phyloP scores from a whole-genome alignment of 2,888 invertebrate species.

The Leucoma salicis region DNA sequence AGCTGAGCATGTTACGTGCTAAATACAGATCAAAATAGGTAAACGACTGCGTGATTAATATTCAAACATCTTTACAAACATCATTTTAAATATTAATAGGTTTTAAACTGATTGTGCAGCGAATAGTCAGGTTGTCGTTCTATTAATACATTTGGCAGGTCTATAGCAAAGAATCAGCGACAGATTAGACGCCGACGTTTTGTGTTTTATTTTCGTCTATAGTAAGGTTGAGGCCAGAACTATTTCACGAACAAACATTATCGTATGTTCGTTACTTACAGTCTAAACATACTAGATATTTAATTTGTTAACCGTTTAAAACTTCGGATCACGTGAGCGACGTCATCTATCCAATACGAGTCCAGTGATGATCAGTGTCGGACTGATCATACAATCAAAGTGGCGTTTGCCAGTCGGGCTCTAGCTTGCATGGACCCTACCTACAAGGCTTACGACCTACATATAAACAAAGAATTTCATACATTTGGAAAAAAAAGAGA shows the following conservation, averaged over 20 bases:
- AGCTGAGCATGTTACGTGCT: no score
- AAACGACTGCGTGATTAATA: no score
- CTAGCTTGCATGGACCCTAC: no score
- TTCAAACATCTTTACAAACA: no score
- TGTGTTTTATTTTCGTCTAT: slow-evolving; percentile 49
- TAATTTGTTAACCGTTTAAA: background rate
- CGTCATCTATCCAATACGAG: background rate
- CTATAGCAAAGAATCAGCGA: slow-evolving; percentile 44
- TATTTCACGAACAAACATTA: slow-evolving; percentile 30
- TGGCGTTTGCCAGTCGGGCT: no score
- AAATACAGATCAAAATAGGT: no score
- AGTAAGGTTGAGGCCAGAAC: slow-evolving; percentile 53
- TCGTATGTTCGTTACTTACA: background rate
- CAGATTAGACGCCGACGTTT: slow-evolving; percentile 50
- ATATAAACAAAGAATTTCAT: no score
- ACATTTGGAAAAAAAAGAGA: no score
- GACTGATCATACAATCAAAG: no score
- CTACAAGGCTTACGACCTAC: no score
- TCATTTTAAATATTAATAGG: no score
- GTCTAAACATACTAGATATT: slow-evolving; percentile 3
- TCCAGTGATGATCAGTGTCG: no score
- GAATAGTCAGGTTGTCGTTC: slow-evolving; percentile 37
- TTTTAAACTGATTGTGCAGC: slow-evolving; percentile 23
- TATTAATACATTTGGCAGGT: slow-evolving; percentile 55
- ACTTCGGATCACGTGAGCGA: background rate